These are phyloP conservation scores for Cottoperca gobio DNA, from an alignment of 2,797 vertebrate genomes.

Conservation along the genomic window DNA sequence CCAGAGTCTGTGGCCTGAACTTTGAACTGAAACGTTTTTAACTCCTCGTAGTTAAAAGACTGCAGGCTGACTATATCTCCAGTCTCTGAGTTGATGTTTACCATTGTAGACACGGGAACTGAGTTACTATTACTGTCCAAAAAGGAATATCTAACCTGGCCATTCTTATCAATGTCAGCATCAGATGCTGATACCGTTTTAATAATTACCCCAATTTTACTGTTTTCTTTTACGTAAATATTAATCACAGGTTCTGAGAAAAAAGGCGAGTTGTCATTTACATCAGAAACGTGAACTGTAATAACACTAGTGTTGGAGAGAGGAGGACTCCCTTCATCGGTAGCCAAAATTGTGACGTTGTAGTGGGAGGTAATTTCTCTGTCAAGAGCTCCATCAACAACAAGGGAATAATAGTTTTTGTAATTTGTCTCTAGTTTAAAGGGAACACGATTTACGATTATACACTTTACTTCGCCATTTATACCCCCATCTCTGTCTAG, in stretches of 20 bases:
- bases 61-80: no score
- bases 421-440: constrained; percentile 72
- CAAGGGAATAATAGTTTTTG: constrained; percentile 68
- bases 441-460: constrained; percentile 34
- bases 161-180: constrained; percentile 37
- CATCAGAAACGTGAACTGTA: constrained; percentile 69
- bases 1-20: no score
- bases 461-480: constrained; percentile 55
- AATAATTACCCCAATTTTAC: constrained; percentile 21
- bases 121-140: constrained; percentile 20
- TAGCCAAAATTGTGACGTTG: constrained; percentile 56
- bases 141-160: constrained; percentile 44
- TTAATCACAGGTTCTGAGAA: constrained; percentile 55
- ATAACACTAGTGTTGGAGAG: constrained; percentile 49
- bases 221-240: constrained; percentile 59
- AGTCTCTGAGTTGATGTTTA: constrained; percentile 71
- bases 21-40: no score
- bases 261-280: constrained; percentile 79
- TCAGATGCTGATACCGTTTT: constrained; percentile 40
- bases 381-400: constrained; percentile 53
- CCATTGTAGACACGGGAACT: background rate
- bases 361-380: constrained; percentile 52
- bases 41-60: no score
- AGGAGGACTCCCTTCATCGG: constrained; percentile 55
- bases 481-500: constrained; percentile 58